A percentile compares a stretch with the other conserved stretches of the same genome.
Conservation (phyloP, 2,797 vertebrate species). For the Galaxias olidus region DNA sequence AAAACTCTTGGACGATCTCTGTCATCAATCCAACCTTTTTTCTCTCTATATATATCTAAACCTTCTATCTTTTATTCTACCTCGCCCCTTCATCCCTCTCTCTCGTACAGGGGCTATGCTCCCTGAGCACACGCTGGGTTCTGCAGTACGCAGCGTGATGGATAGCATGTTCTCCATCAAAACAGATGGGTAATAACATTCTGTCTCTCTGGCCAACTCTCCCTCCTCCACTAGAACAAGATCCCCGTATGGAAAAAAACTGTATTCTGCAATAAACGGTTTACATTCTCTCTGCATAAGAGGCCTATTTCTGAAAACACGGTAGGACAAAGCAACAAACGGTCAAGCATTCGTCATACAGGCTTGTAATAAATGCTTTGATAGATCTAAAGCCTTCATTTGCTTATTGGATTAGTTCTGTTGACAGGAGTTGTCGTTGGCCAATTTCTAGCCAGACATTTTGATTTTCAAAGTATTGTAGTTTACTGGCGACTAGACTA, state of each 20-base stretch:
- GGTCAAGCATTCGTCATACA: too few species aligned
- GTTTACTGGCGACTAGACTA: too few species aligned
- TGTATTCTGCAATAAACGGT: constrained; percentile 5
- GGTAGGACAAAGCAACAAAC: neutral
- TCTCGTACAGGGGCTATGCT: constrained; percentile 22
- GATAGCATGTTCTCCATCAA: constrained; percentile 58
- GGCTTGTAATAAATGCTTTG: too few species aligned
- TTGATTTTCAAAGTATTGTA: too few species aligned
- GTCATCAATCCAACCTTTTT: too few species aligned
- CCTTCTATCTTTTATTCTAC: neutral
- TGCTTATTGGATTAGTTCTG: too few species aligned
- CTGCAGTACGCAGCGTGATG: constrained; percentile 44
- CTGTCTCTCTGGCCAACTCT: neutral
- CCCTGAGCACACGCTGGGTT: constrained; percentile 22
- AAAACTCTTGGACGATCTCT: too few species aligned
- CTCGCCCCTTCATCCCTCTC: neutral
- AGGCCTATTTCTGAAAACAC: neutral
- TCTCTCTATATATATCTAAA: too few species aligned
- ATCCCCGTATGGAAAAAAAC: too few species aligned
- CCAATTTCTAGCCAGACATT: too few species aligned
- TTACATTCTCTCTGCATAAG: constrained; percentile 25
- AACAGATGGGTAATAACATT: constrained; percentile 43
- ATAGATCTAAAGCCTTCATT: too few species aligned
- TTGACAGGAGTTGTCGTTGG: too few species aligned
- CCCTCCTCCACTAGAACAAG: neutral